Percentiles rank a stretch among this genome's conserved stretches.
Conservation (phyloP, 2,888 invertebrate genomes). For the Meteorus cinctellus region DNA sequence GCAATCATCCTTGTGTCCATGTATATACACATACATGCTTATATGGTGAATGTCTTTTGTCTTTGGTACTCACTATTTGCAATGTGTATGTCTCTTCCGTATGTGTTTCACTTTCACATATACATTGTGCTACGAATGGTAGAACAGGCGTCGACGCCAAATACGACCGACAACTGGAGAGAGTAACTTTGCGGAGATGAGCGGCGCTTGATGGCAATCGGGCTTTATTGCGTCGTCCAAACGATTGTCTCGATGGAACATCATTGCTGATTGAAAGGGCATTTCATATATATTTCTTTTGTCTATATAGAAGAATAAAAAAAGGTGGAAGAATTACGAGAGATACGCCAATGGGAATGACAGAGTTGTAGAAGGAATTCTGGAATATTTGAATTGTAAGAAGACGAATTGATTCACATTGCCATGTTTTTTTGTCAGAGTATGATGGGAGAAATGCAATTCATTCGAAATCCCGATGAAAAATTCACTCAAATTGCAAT, state of each 20-base stretch:
- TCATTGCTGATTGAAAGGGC: constrained; percentile 62
- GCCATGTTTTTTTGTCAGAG: no score
- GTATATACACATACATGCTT: constrained; percentile 37
- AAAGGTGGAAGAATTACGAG: neutral
- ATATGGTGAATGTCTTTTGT: constrained; percentile 20
- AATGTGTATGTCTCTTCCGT: neutral
- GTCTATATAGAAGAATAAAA: neutral
- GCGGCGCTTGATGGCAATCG: constrained; percentile 47
- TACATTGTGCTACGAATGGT: constrained; percentile 27
- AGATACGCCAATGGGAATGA: no score
- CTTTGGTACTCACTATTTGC: constrained; percentile 21
- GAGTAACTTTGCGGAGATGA: constrained; percentile 8
- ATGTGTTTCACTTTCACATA: constrained; percentile 14
- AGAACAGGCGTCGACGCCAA: constrained; percentile 12
- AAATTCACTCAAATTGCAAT: no score
- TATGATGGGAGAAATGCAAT: no score
- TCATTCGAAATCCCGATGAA: no score
- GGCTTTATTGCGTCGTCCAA: constrained; percentile 62
- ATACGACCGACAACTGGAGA: constrained; percentile 9
- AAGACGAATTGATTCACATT: no score
- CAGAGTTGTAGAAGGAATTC: no score
- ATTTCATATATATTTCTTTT: constrained; percentile 52
- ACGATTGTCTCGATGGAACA: constrained; percentile 56
- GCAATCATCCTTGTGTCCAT: constrained; percentile 64
- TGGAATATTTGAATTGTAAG: no score